phyloP scores from a whole-genome alignment of 2,797 vertebrate genomes.

The Halcyon badia region DNA sequence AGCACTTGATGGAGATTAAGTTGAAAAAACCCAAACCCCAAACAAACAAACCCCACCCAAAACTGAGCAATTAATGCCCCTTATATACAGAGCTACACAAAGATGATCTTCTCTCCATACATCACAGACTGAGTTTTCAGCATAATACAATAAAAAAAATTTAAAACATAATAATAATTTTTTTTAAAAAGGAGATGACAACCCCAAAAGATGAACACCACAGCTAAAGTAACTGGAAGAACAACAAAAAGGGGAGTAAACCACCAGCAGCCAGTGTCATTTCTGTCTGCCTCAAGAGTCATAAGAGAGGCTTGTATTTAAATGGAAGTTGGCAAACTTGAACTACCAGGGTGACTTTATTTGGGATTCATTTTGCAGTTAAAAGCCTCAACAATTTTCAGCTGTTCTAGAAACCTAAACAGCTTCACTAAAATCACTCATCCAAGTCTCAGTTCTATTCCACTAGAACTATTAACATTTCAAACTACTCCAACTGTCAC shows the following conservation, averaged over 20 bases:
- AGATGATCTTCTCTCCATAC: not conserved
- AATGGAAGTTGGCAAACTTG: not conserved
- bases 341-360: not conserved
- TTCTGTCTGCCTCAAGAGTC: not conserved
- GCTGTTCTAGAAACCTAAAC: not conserved
- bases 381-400: not conserved
- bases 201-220: not conserved
- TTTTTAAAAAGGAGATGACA: not conserved
- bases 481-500: not conserved
- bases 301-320: not conserved
- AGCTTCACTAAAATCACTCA: not conserved
- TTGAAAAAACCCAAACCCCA: not conserved
- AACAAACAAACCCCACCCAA: not conserved
- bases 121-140: not conserved
- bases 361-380: not conserved
- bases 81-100: not conserved
- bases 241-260: not conserved
- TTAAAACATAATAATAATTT: too few relatives aligned
- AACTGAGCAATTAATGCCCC: not conserved
- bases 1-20: not conserved
- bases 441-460: not conserved
- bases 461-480: not conserved
- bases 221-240: not conserved
- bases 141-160: not conserved
- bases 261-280: not conserved